Percentiles rank a stretch among this genome's conserved stretches.
These are phyloP conservation scores for Amyelois transitella DNA, from an alignment of 1,140 invertebrate genomes.

Conservation along the genomic window DNA sequence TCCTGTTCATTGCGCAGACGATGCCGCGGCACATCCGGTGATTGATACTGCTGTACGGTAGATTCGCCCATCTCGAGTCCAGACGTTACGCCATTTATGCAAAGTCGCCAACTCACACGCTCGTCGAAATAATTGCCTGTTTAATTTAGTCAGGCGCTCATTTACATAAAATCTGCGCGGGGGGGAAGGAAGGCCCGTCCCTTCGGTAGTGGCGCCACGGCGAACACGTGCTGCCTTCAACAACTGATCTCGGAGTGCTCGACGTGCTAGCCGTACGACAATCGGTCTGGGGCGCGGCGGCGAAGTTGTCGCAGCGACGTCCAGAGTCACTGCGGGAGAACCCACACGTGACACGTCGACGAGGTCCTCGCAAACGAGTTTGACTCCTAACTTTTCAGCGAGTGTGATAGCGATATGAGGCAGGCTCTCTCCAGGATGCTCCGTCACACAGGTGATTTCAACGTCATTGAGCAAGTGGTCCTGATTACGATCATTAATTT, in stretches of 20 bases:
- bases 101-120: too few species aligned
- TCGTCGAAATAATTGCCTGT: too few species aligned
- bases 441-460: too few species aligned
- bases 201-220: conserved; percentile 5
- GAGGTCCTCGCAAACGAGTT: conserved; percentile 1
- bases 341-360: conserved; percentile 5
- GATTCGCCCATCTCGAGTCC: too few species aligned
- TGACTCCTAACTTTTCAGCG: background rate
- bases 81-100: too few species aligned
- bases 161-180: conserved; percentile 20
- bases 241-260: conserved; percentile 5
- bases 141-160: conserved; percentile 14
- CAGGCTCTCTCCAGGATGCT: background rate
- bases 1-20: too few species aligned
- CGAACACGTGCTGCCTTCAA: conserved; percentile 11
- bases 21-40: too few species aligned
- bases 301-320: background rate
- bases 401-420: background rate
- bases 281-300: too few species aligned
- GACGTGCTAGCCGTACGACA: conserved; percentile 5
- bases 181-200: background rate
- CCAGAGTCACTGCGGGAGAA: background rate
- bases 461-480: too few species aligned
- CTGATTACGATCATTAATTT: conserved; percentile 9
- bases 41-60: too few species aligned